A percentile compares a stretch with the other conserved stretches of the same genome.
These are phyloP conservation scores for Toxonevra muliebris DNA, from an alignment of 2,888 invertebrate genomes.

Conservation along the genomic window DNA sequence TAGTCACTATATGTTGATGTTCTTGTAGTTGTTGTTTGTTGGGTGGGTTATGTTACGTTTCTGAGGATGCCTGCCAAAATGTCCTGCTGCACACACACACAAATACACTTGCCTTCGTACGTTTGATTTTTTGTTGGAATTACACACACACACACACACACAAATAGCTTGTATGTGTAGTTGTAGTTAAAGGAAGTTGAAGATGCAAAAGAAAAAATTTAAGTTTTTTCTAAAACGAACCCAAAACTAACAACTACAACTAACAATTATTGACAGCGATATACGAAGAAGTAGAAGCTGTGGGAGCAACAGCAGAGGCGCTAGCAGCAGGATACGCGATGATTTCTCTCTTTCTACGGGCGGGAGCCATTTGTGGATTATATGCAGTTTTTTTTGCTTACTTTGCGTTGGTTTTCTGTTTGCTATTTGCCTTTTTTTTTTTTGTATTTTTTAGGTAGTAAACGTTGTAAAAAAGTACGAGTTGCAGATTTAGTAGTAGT, in stretches of 20 bases:
- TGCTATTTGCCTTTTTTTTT: constrained; percentile 27
- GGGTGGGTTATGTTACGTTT: background rate
- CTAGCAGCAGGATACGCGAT: constrained; percentile 1
- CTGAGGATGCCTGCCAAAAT: too few species aligned
- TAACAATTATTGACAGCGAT: background rate
- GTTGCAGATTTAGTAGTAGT: background rate
- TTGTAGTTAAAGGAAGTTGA: too few species aligned
- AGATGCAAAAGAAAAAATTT: too few species aligned
- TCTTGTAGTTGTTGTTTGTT: constrained; percentile 17
- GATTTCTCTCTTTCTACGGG: constrained; percentile 2
- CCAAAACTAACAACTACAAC: too few species aligned
- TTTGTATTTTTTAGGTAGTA: background rate
- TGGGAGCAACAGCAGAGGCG: background rate
- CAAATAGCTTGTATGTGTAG: too few species aligned
- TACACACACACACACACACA: too few species aligned
- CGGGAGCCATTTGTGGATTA: background rate
- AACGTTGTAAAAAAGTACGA: constrained; percentile 9
- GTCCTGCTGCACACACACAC: background rate
- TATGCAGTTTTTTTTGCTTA: constrained; percentile 21
- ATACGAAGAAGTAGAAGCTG: background rate
- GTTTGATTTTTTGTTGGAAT: too few species aligned
- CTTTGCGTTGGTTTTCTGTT: background rate
- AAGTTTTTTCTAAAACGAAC: too few species aligned
- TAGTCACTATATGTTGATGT: constrained; percentile 42
- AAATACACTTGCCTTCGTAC: background rate